Evolutionary conservation across 2,797 vertebrate species (phyloP), one percentile per base, ranked within the genome.

Genomic region (Morelia viridis): DNA sequence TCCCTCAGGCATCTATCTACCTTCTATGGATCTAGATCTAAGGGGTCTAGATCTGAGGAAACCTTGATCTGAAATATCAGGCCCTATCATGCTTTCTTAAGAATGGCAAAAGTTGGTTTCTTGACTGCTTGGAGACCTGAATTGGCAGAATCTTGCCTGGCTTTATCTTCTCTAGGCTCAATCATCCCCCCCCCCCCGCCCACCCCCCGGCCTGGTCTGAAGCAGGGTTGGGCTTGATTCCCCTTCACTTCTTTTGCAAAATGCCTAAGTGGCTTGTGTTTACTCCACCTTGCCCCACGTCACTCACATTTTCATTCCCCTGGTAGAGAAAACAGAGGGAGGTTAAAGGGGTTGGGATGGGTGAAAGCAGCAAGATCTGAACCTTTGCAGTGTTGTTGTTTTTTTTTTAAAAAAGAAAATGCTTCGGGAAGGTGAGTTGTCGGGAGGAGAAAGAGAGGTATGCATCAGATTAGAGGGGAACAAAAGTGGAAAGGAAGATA

Each of bases 401-500:
- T 28, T 28, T 4, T 5, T 22, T 9, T 28, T 4, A 19, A 65
- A 53, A n/a, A 12, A 89, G 8, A 41, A 80, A 76, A 28, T 22
- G 58, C 7, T 50, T 84, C 35, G 11, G 15, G 50, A 65, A 19
- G 26, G 41, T 35, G 9, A 60, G 22, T 9, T 8, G 22, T 24
- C 1, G 83, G 61, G 64, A 88, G 91, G 31, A 7, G n/a, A 83
- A 28, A 64, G 65, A 65, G 71, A 94, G 89, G 92, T 85, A 91
- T 80, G 91, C 94, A 93, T 84, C 83, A 97, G 95, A 96, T 96
- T 96, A 96, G 96, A 94, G 92, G 88, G 93, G 50, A 97, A 96
- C 92, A 94, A 95, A 96, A 95, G 92, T 94, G 91, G 89, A 97
- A 91, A 94, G 93, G 93, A 96, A 97, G 96, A 97, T 92, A 96